phyloP scores from a whole-genome alignment of 2,888 invertebrate genomes.

The Netelia fuscicornis region DNA sequence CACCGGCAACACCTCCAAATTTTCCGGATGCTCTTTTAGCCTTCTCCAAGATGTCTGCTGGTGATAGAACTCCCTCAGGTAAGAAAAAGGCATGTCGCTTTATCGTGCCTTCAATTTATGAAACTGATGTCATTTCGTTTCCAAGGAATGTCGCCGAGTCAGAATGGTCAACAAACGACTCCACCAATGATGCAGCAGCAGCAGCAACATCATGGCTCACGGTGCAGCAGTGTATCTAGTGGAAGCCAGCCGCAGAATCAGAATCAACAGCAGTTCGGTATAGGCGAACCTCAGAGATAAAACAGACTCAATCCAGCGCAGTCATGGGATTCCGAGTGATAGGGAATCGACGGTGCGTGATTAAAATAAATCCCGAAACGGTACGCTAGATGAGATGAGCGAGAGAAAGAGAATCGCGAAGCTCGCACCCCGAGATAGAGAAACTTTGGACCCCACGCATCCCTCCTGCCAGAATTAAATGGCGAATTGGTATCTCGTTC shows the following conservation, averaged over 20 bases:
- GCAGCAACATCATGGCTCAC: slow-evolving; percentile 85
- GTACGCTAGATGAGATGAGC: slow-evolving; percentile 2
- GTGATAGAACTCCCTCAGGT: slow-evolving; percentile 86
- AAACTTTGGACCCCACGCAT: background rate
- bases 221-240: slow-evolving; percentile 81
- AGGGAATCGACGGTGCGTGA: slow-evolving; percentile 29
- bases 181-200: slow-evolving; percentile 83
- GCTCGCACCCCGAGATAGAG: background rate
- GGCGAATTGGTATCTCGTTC: slow-evolving; percentile 9
- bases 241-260: slow-evolving; percentile 81
- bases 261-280: slow-evolving; percentile 82
- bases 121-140: background rate
- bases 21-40: slow-evolving; percentile 96
- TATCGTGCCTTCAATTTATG: slow-evolving; percentile 26
- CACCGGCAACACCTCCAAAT: slow-evolving; percentile 97
- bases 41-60: slow-evolving; percentile 94
- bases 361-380: slow-evolving; percentile 24
- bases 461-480: background rate
- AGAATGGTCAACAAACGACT: slow-evolving; percentile 84
- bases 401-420: background rate
- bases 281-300: slow-evolving; percentile 85
- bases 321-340: slow-evolving; percentile 26
- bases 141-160: slow-evolving; percentile 84
- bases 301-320: slow-evolving; percentile 76
- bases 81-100: slow-evolving; percentile 56